Base-by-base conservation (phyloP, 2,888 invertebrate species). In the Ganaspis brasiliensis region DNA sequence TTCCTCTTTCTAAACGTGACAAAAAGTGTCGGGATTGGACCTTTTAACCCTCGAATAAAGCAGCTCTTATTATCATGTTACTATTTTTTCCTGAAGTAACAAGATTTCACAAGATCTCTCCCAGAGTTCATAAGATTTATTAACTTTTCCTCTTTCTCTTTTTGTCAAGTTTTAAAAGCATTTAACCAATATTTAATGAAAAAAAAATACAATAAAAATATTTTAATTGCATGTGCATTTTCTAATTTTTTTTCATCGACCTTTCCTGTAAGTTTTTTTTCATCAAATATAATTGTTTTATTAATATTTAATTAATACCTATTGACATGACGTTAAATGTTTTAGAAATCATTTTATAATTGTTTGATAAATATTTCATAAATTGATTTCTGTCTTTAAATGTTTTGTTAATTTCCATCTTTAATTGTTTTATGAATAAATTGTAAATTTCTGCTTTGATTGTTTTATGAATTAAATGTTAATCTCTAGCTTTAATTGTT, bases 191-290 rank as follows among this genome's bases (percentile, higher is more conserved):
- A 4, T 31, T 31, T 31, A 31, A 31, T 31, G 31, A 4, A 40
- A 5, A 49, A 49, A 19, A 16, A 52, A 19, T 16, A 19, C 16
- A 49, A 49, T 49, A 19, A 19, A 19, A 52, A 52, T 52, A 19
- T 8, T 6, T 19, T 16, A 52, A 52, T 52, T 52, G 52, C 52
- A 19, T 52, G 52, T 52, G 31, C 31, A 4, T n/a, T 52, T 19
- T 19, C 6, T 52, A 52, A 9, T 8, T 52, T 52, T 19, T 9
- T 52, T 6, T 9, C 9, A 52, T 45, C n/a, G n/a, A 14, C 9
- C 19, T n/a, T 52, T n/a, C n/a, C 16, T 49, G 49, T n/a, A 49
- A 49, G 49, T 52, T 52, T 52, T 52, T 9, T 52, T 45, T n/a
- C 2, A 45, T 14, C 5, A 16, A 49, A 49, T 49, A 14, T 1